Base-by-base conservation (phyloP, 2,113 vertebrate genomes). In the Hypomesus transpacificus region DNA sequence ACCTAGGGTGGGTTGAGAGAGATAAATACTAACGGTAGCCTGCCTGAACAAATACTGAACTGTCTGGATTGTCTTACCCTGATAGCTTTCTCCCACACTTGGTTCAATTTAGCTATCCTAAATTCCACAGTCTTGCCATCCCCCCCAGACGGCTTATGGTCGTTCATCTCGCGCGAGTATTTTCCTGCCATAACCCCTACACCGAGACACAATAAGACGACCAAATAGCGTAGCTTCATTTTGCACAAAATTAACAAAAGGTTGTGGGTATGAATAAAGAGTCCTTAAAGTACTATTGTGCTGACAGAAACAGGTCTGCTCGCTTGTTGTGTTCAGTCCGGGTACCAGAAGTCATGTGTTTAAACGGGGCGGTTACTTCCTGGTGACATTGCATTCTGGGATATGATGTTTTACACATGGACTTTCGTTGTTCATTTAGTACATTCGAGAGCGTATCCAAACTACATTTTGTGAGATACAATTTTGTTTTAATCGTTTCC, bases 71-170 rank as follows among this genome's bases (percentile, higher is more conserved):
- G 26, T 14, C 94, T 86, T 86, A 98, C 95, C 93, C 95, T 75
- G 79, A 90, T 87, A 1, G 96, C 95, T 85, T 98, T 98, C 87
- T 96, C 95, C 96, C 96, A 98, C 34, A 97, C 81, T 86, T 98
- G 96, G 86, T 94, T 95, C 65, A 98, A 86, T 83, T 90, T 95
- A 54, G 94, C 91, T 70, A 97, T 93, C 21, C 96, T 94, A 84
- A 98, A 97, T 80, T 96, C 95, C 75, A 90, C 82, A 14, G 78
- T 34, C 34, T 79, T 82, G 20, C 74, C 87, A 11, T 78, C 92
- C 16, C 53, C 28, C 50, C 3, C 71, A 22, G 88, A 81, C 16
- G 53, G 53, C 6, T 88, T 83, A 0, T 86, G 87, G 70, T 97
- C 93, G 31, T 98, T 98, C 56, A 92, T 74, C 34, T 96, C 93